Evolutionary conservation across 2,113 vertebrate species (phyloP), one percentile per base, ranked within the genome.

Genomic region (Phocoena phocoena): DNA sequence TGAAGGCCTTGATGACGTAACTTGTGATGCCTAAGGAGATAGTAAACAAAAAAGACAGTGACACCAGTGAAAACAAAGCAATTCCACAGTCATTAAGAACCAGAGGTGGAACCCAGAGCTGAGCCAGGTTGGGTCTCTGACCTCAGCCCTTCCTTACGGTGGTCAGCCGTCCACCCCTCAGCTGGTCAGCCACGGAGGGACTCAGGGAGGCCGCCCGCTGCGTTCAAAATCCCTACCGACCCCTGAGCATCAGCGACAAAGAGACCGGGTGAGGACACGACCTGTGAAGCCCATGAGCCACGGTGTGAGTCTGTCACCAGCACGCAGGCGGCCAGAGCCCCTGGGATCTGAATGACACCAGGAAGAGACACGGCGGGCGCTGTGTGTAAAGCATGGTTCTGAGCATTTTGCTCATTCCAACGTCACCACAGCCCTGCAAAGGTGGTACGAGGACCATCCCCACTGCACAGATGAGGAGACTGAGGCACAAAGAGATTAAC

Each of bases 341-440:
- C 63, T 1, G 70, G 38, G 74, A 11, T 1, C 21, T 41, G 55
- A 41, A 79, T 0, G 74, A 18, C 0, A 21, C 23, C 5, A 2
- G 55, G 44, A 70, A 6, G 38, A 55, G 14, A 6, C 6, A 18
- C 1, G 33, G 23, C 0, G 0, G 36, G 41, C 33, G 15, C 47
- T 5, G 10, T 0, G 9, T 3, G 33, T 9, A 38, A 47, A 25
- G 8, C 87, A 2, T 0, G 8, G 36, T 10, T 58, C 58, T 21
- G 10, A 15, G 47, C 38, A 2, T 33, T 8, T 26, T 7, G 0
- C 17, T 41, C 18, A 1, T 12, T 3, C 12, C 58, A 6, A 9
- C 28, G 25, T 67, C 76, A 21, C 50, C 41, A 3, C 44, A 33
- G 5, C 28, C 36, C 38, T 8, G 33, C 1, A 1, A 47, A 2